A percentile compares a stretch with the other conserved stretches of the same genome.
phyloP scores from a whole-genome alignment of 2,113 vertebrate species.

The Phycodurus eques region DNA sequence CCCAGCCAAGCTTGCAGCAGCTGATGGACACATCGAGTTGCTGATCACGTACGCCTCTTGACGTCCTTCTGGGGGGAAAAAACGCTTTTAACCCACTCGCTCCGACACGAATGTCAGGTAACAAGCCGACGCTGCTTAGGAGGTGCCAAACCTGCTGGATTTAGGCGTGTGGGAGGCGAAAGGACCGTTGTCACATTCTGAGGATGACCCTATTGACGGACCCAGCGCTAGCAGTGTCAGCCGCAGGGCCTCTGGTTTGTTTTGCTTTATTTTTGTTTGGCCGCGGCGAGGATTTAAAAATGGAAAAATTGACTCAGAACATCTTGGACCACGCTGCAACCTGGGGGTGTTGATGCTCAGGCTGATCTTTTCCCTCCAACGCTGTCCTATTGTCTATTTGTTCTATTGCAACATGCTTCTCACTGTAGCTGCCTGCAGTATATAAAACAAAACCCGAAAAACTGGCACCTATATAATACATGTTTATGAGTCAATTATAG shows the following conservation, averaged over 20 bases:
- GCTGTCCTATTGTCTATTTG: conserved; percentile 25
- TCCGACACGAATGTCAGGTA: conserved; percentile 49
- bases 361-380: conserved; percentile 14
- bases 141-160: conserved; percentile 20
- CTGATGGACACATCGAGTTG: conserved; percentile 71
- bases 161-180: conserved; percentile 30
- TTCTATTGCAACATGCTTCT: conserved; percentile 36
- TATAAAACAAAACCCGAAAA: conserved; percentile 22
- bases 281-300: conserved; percentile 19
- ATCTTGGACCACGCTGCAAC: conserved; percentile 23
- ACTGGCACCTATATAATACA: neutral
- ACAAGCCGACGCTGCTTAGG: conserved; percentile 44
- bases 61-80: conserved; percentile 53
- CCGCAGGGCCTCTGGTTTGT: conserved; percentile 1
- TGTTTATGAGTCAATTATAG: neutral
- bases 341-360: conserved; percentile 15
- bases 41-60: conserved; percentile 69
- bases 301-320: conserved; percentile 36
- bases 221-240: conserved; percentile 2
- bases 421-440: conserved; percentile 14
- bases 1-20: conserved; percentile 51
- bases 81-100: conserved; percentile 65
- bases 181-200: conserved; percentile 24
- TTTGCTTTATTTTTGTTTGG: conserved; percentile 9
- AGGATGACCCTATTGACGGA: conserved; percentile 20